A percentile compares a stretch with the other conserved stretches of the same genome.
phyloP scores from a whole-genome alignment of 2,113 vertebrate species.

The Crotalus viridis region DNA sequence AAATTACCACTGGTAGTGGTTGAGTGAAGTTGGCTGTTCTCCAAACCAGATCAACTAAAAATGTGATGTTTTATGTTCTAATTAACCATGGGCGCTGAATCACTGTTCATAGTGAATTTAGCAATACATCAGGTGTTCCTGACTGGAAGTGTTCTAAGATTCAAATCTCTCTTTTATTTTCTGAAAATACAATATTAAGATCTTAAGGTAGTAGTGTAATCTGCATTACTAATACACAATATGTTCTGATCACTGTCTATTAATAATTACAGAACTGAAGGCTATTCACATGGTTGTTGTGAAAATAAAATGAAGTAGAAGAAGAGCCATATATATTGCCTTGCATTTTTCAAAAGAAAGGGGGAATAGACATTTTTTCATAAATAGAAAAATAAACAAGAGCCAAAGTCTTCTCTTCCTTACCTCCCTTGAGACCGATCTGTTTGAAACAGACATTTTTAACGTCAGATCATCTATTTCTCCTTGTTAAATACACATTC shows the following conservation, averaged over 20 bases:
- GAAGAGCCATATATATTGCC: background rate
- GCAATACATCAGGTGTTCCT: background rate
- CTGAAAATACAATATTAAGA: accelerated
- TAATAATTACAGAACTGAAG: background rate
- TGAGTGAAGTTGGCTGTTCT: background rate
- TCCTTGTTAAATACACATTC: background rate
- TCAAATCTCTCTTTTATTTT: background rate
- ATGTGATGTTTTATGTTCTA: constrained; percentile 12
- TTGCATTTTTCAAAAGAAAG: background rate
- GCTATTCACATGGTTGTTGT: background rate
- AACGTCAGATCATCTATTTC: background rate
- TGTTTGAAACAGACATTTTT: background rate
- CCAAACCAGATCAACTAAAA: background rate
- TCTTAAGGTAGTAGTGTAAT: background rate
- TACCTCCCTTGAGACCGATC: background rate
- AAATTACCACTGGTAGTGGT: background rate
- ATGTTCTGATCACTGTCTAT: background rate
- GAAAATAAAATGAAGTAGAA: background rate
- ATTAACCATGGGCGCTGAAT: constrained; percentile 3
- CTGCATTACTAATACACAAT: background rate
- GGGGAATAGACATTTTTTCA: background rate
- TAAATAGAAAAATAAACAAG: background rate
- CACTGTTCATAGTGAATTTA: constrained; percentile 11
- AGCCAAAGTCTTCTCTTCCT: background rate
- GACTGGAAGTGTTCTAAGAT: background rate